A percentile compares a stretch with the other conserved stretches of the same genome.
phyloP scores from a whole-genome alignment of 1,140 invertebrate species.

The Teleopsis dalmanni region DNA sequence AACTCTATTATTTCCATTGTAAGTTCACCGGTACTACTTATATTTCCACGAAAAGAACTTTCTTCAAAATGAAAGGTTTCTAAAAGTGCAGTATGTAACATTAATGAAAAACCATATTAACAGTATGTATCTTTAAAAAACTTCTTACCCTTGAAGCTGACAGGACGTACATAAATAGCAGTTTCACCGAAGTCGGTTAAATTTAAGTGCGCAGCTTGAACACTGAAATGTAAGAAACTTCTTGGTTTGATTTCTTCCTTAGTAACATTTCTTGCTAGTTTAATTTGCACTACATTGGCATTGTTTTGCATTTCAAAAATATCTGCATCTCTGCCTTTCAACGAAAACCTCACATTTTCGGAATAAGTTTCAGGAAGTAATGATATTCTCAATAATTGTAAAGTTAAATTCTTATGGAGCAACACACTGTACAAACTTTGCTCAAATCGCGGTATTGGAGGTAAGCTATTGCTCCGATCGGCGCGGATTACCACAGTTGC shows the following conservation, averaged over 20 bases:
- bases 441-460: not conserved
- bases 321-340: not conserved
- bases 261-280: no score
- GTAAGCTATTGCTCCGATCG: not conserved
- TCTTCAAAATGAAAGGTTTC: no score
- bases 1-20: no score
- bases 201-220: not conserved
- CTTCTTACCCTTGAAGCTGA: not conserved
- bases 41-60: no score
- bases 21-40: no score
- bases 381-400: not conserved
- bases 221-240: no score
- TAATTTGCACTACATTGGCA: not conserved
- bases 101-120: no score
- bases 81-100: no score
- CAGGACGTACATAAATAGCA: not conserved
- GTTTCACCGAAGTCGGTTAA: not conserved
- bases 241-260: no score
- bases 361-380: not conserved
- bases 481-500: conserved; percentile 1
- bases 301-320: not conserved
- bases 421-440: not conserved
- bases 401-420: not conserved
- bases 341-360: not conserved
- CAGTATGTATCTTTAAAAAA: not conserved